A percentile compares a stretch with the other conserved stretches of the same genome.
These are phyloP conservation scores for Rhamphomyia laevipes DNA, from an alignment of 2,888 invertebrate genomes.

Conservation along the genomic window DNA sequence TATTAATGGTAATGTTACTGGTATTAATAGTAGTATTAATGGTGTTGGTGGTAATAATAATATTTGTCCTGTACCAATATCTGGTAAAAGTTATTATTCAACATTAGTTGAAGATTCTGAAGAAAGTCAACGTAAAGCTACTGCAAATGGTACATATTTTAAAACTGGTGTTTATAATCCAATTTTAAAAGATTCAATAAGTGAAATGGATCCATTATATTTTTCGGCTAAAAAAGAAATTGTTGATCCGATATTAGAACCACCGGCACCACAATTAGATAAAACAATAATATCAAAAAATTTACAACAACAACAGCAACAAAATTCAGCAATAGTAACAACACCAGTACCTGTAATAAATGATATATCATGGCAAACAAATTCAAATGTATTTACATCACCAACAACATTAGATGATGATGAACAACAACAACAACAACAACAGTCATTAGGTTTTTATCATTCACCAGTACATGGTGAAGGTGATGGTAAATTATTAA, in stretches of 20 bases:
- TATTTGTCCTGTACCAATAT: background rate
- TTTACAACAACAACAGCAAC: too few relatives aligned
- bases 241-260: slow-evolving; percentile 5
- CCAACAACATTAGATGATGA: too few relatives aligned
- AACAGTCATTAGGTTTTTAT: slow-evolving; percentile 1
- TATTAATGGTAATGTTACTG: too few relatives aligned
- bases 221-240: slow-evolving; percentile 4
- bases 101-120: slow-evolving; percentile 35
- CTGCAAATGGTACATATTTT: slow-evolving; percentile 32
- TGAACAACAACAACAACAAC: background rate
- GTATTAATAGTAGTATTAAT: too few relatives aligned
- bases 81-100: slow-evolving; percentile 24
- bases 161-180: slow-evolving; percentile 36
- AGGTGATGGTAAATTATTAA: slow-evolving; percentile 14
- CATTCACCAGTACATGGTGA: slow-evolving; percentile 7
- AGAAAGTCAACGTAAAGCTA: slow-evolving; percentile 27
- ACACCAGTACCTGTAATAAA: too few relatives aligned
- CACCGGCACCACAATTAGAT: background rate
- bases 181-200: slow-evolving; percentile 22
- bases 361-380: too few relatives aligned
- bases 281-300: too few relatives aligned
- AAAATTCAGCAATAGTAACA: too few relatives aligned
- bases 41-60: background rate
- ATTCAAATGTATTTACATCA: too few relatives aligned
- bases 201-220: background rate